phyloP scores from a whole-genome alignment of 2,888 invertebrate genomes.

The Eupithecia abbreviata region DNA sequence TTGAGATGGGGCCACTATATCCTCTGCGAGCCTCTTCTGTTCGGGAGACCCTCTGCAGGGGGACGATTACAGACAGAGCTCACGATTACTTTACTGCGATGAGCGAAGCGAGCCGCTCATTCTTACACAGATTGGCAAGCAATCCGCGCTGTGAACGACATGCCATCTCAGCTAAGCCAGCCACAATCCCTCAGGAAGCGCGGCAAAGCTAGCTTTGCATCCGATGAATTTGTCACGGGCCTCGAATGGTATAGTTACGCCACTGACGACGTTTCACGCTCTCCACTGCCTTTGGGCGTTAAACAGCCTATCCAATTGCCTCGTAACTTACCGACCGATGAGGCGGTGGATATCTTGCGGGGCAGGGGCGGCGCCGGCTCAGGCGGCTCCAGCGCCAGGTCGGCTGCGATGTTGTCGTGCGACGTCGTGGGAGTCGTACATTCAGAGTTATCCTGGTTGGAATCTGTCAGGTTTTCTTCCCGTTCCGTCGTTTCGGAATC shows the following conservation, averaged over 20 bases:
- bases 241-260: too few relatives aligned
- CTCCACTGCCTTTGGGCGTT: not conserved
- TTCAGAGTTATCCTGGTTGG: constrained; percentile 81
- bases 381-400: constrained; percentile 23
- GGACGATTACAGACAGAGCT: not conserved
- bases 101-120: not conserved
- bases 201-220: too few relatives aligned
- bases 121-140: too few relatives aligned
- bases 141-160: too few relatives aligned
- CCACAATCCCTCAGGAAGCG: too few relatives aligned
- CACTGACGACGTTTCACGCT: too few relatives aligned
- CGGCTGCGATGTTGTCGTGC: constrained; percentile 70
- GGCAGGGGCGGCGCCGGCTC: constrained; percentile 56
- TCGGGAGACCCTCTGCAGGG: not conserved
- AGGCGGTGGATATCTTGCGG: constrained; percentile 74
- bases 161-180: too few relatives aligned
- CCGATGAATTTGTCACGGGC: too few relatives aligned
- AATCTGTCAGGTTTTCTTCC: constrained; percentile 80
- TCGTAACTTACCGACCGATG: constrained; percentile 66
- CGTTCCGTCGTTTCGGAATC: constrained; percentile 81
- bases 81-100: too few relatives aligned
- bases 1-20: not conserved
- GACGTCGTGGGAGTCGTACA: constrained; percentile 81
- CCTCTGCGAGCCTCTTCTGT: not conserved
- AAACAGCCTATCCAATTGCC: not conserved